Conservation (phyloP, 2,797 vertebrate genomes). For the Varecia variegata region DNA sequence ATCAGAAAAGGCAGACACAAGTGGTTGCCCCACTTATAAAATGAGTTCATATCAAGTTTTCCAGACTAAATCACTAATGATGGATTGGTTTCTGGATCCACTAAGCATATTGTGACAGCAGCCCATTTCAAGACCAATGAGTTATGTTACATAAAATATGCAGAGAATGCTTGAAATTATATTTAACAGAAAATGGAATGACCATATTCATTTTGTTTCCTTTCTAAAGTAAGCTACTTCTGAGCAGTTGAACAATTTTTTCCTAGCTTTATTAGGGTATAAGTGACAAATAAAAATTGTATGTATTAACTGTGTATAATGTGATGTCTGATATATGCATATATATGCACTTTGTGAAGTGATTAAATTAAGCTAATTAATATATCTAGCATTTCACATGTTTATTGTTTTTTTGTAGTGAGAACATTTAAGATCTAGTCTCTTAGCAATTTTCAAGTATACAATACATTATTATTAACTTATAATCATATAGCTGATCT, state of each 20-base stretch:
- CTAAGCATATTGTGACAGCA: neutral
- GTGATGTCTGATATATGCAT: neutral
- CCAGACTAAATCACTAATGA: neutral
- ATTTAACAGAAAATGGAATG: neutral
- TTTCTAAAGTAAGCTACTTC: conserved; percentile 29
- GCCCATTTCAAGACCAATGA: neutral
- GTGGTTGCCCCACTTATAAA: neutral
- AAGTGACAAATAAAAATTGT: neutral
- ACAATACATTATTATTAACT: neutral
- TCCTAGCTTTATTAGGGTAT: neutral
- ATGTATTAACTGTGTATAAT: neutral
- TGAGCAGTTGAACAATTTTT: neutral
- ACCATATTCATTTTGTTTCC: neutral
- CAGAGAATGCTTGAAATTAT: neutral
- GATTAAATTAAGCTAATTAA: neutral
- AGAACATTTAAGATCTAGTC: neutral
- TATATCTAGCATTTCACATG: neutral
- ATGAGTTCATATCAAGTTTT: neutral
- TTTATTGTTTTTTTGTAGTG: neutral
- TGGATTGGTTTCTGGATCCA: neutral
- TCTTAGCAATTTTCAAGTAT: neutral
- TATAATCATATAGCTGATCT: neutral
- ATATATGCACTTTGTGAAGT: neutral
- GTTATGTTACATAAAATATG: neutral
- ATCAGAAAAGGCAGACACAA: neutral